Base-by-base conservation (phyloP, 2,888 invertebrate species). In the Drosophila mimetica region DNA sequence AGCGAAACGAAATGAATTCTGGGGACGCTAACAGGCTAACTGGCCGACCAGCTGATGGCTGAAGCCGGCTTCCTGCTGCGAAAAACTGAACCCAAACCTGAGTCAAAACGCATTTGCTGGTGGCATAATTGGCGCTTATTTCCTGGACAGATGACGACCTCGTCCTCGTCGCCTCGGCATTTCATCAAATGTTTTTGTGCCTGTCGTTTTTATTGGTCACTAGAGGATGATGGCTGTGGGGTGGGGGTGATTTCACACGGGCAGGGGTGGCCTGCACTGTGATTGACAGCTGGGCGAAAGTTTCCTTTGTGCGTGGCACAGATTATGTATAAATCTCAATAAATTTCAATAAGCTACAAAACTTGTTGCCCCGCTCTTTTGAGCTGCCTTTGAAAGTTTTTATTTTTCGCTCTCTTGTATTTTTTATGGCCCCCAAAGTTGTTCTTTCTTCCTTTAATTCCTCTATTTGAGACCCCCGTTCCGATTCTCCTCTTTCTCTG, bases 41-140 rank as follows among this genome's bases (percentile, higher is more conserved):
- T 81, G 81, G 88, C 82, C 70, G 70, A 73, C 86, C 79, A 79
- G 79, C 78, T 80, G 85, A 64, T 64, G 64, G 81, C 60, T 48
- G 36, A 30, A 20, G 37, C 69, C 42, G 54, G 37, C 81, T 80
- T 80, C 87, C 87, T 80, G 84, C 80, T 80, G 80, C 66, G 44
- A 58, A 57, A 55, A 39, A 25, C 37, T 14, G 28, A 59, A 55
- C 51, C 53, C 61, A 61, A 66, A 60, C 55, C 53, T 52, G 52
- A 48, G 36, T 61, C 42, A 20, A 75, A 72, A 82, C 88, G 77
- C 83, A 86, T 83, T 83, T 79, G 87, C 89, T 84, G 84, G 80
- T 85, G 82, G 89, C 89, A 88, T 88, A 89, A 89, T 88, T 88
- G 89, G 79, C 79, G 89, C 88, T 87, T 86, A 89, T 88, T 88